Conservation (phyloP, 2,888 invertebrate genomes). For the Chaetogeoica ovagalla region DNA sequence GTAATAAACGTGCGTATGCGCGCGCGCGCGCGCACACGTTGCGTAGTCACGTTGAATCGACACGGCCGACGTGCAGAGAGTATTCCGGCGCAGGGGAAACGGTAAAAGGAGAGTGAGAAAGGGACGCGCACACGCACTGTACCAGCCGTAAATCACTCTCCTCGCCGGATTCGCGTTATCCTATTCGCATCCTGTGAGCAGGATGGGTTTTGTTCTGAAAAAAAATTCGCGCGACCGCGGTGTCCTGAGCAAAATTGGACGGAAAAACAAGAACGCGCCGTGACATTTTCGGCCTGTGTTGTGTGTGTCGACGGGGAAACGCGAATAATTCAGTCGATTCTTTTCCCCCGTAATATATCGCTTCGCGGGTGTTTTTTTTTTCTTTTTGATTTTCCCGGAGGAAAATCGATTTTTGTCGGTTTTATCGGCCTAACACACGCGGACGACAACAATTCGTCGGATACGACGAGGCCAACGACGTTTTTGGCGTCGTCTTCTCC, state of each 20-base stretch:
- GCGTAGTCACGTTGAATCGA: not conserved
- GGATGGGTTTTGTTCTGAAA: slow-evolving; percentile 32
- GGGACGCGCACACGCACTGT: not conserved
- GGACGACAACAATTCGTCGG: no score
- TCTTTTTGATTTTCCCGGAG: no score
- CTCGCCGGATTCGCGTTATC: slow-evolving; percentile 42
- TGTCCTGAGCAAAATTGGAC: not conserved
- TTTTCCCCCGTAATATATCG: not conserved
- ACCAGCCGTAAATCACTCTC: slow-evolving; percentile 38
- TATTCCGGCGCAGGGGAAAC: slow-evolving; percentile 3
- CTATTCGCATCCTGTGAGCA: slow-evolving; percentile 25
- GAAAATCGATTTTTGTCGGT: no score
- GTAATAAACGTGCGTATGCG: not conserved
- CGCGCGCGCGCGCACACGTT: not conserved
- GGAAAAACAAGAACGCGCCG: not conserved
- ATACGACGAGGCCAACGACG: no score
- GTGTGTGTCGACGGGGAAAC: not conserved
- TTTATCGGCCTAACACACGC: no score
- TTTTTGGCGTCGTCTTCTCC: no score
- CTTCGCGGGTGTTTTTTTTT: no score
- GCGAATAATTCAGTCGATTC: not conserved
- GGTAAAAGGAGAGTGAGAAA: not conserved
- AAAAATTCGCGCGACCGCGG: slow-evolving; percentile 16
- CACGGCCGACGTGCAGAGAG: slow-evolving; percentile 25
- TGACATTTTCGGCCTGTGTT: slow-evolving; percentile 27